These are phyloP conservation scores for Eumerus sabulonum DNA, from an alignment of 2,888 invertebrate genomes.

Conservation along the genomic window DNA sequence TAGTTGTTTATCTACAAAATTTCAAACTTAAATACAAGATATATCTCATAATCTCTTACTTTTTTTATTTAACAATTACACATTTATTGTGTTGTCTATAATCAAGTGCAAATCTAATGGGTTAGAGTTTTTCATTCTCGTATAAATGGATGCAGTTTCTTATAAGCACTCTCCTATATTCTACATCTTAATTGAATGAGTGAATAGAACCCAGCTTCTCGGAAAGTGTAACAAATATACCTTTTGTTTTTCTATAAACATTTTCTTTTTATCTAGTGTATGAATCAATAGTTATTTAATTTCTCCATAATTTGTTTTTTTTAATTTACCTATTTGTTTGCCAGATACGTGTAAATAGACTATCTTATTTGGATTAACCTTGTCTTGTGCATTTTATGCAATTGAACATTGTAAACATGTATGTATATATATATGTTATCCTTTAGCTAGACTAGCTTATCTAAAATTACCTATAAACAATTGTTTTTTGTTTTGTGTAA, in stretches of 20 bases:
- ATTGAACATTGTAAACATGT: constrained; percentile 49
- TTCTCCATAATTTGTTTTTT: constrained; percentile 32
- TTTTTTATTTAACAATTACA: constrained; percentile 23
- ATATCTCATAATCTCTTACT: constrained; percentile 38
- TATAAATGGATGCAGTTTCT: constrained; percentile 62
- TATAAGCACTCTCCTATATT: constrained; percentile 42
- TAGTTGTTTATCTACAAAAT: constrained; percentile 44
- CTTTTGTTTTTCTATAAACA: too few species aligned
- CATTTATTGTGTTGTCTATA: constrained; percentile 29
- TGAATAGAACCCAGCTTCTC: constrained; percentile 38
- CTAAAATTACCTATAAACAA: constrained; percentile 58
- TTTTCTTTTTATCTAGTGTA: too few species aligned
- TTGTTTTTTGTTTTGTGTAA: constrained; percentile 50
- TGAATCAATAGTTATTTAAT: too few species aligned
- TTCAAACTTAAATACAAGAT: constrained; percentile 15
- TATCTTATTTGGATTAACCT: constrained; percentile 36
- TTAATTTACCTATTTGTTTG: constrained; percentile 42
- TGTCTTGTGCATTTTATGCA: constrained; percentile 63
- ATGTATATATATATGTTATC: too few species aligned
- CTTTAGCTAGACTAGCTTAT: too few species aligned
- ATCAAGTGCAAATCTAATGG: constrained; percentile 60
- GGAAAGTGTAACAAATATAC: too few species aligned
- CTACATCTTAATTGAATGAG: constrained; percentile 59
- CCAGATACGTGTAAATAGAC: constrained; percentile 62
- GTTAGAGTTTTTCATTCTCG: constrained; percentile 41